phyloP scores from a whole-genome alignment of 2,888 invertebrate species.

The Deroplatys truncata region DNA sequence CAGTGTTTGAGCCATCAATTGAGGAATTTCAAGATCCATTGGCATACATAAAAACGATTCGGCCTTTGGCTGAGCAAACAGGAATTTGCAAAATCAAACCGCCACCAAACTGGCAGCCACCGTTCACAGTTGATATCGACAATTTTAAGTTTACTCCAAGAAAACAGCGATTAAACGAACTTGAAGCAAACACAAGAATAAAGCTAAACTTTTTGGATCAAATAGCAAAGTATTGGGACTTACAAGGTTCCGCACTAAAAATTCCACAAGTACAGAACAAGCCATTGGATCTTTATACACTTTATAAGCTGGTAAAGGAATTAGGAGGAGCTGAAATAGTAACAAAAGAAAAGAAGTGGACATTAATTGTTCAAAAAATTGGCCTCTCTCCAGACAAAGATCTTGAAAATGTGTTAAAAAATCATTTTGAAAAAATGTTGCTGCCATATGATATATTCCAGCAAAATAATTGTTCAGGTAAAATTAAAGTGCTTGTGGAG shows the following conservation, averaged over 20 bases:
- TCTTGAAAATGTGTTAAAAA: conserved; percentile 78
- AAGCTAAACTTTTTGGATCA: conserved; percentile 96
- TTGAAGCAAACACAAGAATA: conserved; percentile 95
- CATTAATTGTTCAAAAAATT: conserved; percentile 80
- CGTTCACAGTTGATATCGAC: conserved; percentile 96
- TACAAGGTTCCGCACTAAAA: conserved; percentile 86
- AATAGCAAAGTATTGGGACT: conserved; percentile 97
- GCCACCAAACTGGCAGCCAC: conserved; percentile 80
- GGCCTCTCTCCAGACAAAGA: conserved; percentile 84
- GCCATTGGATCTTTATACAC: conserved; percentile 84
- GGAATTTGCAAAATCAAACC: conserved; percentile 28
- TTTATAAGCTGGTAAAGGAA: conserved; percentile 80
- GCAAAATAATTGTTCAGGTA: conserved; percentile 41
- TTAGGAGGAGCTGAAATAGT: conserved; percentile 84
- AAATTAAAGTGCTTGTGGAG: conserved; percentile 42
- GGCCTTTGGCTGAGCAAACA: conserved; percentile 18
- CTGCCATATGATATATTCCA: conserved; percentile 93
- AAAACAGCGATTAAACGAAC: conserved; percentile 92
- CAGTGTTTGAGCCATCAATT: conserved; percentile 17
- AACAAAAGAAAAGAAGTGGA: conserved; percentile 87
- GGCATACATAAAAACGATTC: conserved; percentile 18
- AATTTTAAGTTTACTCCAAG: conserved; percentile 93
- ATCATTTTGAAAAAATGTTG: conserved; percentile 88
- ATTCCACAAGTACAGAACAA: conserved; percentile 93
- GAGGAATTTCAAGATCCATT: conserved; percentile 26